Base-by-base conservation (phyloP, 2,888 invertebrate genomes). In the Gymnocheta viridis region DNA sequence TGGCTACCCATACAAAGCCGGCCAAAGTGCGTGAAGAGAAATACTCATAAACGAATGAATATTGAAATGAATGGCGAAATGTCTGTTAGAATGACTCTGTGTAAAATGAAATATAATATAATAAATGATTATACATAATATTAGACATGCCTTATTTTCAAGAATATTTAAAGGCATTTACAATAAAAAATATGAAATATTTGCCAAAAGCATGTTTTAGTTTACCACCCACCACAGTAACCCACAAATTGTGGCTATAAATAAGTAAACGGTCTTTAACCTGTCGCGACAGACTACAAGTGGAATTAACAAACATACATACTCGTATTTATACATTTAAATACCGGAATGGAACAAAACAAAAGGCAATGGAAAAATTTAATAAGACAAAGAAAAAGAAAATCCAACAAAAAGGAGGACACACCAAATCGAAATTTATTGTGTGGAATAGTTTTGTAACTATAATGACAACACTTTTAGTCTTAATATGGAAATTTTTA, bases 241-340 rank as follows among this genome's bases (percentile, higher is more conserved):
- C 49, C 70, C 22, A 56, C 62, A 54, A 79, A 38, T n/a, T 73
- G 58, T 67, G 56, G 47, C 51, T 69, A 80, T 73, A 77, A 74
- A 82, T 81, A 81, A 17, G 64, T 60, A 17, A 70, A 77, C 85
- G 82, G 82, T 85, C 80, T 81, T 85, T 85, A 82, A 85, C 85
- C 85, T 82, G 77, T 9, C 72, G 69, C 80, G 82, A 58, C 82
- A 80, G 77, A 67, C 72, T 62, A 69, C 74, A 76, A 62, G 35
- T 62, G 47, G 74, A 49, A 58, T 56, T 51, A 58, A 27, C 60
- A 32, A n/a, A 35, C 14, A 62, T 7, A 56, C 17, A n/a, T 56
- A 32, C 6, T 10, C 32, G 38, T 12, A 14, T 12, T 24, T 0
- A 47, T 10, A 62, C 7, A 38, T n/a, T n/a, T n/a, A n/a, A n/a